Evolutionary conservation across 35 echinoderm and acorn worm species (phyloP).

Genomic region (Acanthaster planci): DNA sequence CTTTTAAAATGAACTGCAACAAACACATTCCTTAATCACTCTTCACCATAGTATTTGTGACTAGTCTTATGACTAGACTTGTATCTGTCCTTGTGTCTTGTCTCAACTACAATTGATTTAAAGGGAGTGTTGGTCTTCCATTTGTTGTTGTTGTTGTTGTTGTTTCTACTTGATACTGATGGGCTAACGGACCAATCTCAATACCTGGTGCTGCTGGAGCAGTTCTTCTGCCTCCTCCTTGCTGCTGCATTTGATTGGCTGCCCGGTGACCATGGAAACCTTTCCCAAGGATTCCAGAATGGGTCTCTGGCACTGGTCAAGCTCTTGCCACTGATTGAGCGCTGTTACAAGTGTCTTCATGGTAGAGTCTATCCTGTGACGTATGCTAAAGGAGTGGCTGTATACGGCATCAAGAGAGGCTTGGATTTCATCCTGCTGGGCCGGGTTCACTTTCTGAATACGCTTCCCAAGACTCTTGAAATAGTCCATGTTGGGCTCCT

Average conservation of each 20-base stretch:
- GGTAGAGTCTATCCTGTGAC: background rate
- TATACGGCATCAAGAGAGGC: background rate
- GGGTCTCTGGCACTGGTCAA: constrained; percentile 14
- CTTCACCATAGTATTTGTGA: too few species aligned
- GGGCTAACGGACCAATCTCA: background rate
- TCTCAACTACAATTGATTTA: too few species aligned
- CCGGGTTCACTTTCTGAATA: background rate
- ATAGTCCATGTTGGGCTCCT: background rate
- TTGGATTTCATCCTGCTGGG: background rate
- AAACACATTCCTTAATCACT: too few species aligned
- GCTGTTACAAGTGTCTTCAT: background rate
- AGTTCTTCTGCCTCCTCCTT: constrained; percentile 49
- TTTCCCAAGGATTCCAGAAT: background rate
- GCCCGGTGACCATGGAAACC: constrained; percentile 30
- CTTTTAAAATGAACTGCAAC: too few species aligned
- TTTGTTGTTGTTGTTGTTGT: too few species aligned
- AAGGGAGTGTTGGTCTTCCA: too few species aligned
- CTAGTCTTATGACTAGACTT: too few species aligned
- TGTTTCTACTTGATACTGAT: too few species aligned
- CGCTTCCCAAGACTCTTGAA: constrained; percentile 2
- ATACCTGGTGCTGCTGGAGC: constrained; percentile 47
- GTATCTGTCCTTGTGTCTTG: too few species aligned
- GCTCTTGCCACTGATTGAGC: background rate
- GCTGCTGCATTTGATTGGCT: constrained; percentile 62
- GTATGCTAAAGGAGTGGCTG: background rate